Evolutionary conservation across 2,113 vertebrate species (phyloP).

Genomic region (Toxostoma redivivum): DNA sequence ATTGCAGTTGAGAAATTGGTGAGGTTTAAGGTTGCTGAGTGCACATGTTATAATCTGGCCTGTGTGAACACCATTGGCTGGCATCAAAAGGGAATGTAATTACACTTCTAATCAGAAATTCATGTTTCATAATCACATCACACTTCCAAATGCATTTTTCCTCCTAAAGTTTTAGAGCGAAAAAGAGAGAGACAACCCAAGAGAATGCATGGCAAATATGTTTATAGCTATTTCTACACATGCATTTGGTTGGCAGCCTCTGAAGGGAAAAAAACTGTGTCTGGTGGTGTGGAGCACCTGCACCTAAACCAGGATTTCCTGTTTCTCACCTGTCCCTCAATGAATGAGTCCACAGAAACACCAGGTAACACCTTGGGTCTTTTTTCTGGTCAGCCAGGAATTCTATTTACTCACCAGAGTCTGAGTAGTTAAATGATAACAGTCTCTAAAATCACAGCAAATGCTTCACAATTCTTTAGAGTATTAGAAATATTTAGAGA

Average conservation of each 20-base stretch:
- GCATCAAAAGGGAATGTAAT: slow-evolving; percentile 2
- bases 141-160: neutral
- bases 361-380: neutral
- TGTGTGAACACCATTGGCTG: neutral
- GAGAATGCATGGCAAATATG: neutral
- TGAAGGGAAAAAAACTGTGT: neutral
- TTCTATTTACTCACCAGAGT: neutral
- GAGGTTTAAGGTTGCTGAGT: neutral
- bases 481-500: neutral
- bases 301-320: neutral
- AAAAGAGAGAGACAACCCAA: neutral
- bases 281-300: neutral
- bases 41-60: neutral
- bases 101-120: slow-evolving; percentile 28
- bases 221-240: neutral
- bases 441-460: neutral
- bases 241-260: neutral
- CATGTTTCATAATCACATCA: neutral
- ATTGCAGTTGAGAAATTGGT: neutral
- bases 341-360: neutral
- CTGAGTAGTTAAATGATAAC: neutral
- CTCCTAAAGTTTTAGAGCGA: neutral
- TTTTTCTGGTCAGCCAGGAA: neutral
- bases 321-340: neutral
- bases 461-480: neutral